Percentiles rank a stretch among this genome's conserved stretches.
Evolutionary conservation across 2,888 invertebrate species (phyloP).

Genomic region (Drosophila macrospina): DNA sequence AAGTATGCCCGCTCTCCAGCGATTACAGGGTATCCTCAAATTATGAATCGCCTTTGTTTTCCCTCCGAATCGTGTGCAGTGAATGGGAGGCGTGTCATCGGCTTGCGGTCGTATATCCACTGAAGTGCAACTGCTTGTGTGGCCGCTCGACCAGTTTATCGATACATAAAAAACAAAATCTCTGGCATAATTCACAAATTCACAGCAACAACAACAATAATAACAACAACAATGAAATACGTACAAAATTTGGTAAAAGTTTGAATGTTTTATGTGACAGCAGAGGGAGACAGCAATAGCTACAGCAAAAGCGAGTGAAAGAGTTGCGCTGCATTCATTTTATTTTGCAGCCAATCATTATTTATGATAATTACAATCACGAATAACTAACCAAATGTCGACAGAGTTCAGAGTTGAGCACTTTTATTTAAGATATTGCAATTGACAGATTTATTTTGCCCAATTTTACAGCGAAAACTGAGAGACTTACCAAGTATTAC

Average conservation of each 20-base stretch:
- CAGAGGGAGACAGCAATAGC: slow-evolving; percentile 36
- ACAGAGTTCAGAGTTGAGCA: slow-evolving; percentile 10
- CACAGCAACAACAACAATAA: slow-evolving; percentile 13
- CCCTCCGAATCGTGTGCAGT: slow-evolving; percentile 43
- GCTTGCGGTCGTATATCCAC: slow-evolving; percentile 42
- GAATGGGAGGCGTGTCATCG: slow-evolving; percentile 60
- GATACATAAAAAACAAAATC: slow-evolving; percentile 47
- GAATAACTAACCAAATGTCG: slow-evolving; percentile 11
- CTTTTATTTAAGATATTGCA: slow-evolving; percentile 1
- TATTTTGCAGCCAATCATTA: slow-evolving; percentile 16
- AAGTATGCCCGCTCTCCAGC: no score
- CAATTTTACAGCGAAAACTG: background rate
- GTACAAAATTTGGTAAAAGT: slow-evolving; percentile 46
- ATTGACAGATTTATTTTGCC: slow-evolving; percentile 2
- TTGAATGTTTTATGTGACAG: slow-evolving; percentile 53
- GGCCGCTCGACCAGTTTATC: slow-evolving; percentile 67
- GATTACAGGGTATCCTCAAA: slow-evolving; percentile 16
- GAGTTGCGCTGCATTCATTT: background rate
- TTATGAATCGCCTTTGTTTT: slow-evolving; percentile 59
- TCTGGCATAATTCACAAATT: slow-evolving; percentile 45
- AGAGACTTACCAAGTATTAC: no score
- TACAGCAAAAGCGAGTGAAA: background rate
- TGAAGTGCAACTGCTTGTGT: slow-evolving; percentile 52
- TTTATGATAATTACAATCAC: slow-evolving; percentile 39
- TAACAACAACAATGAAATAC: background rate